Percentiles rank a stretch among this genome's conserved stretches.
Conservation (phyloP, 2,888 invertebrate genomes). For the Gymnocheta viridis region DNA sequence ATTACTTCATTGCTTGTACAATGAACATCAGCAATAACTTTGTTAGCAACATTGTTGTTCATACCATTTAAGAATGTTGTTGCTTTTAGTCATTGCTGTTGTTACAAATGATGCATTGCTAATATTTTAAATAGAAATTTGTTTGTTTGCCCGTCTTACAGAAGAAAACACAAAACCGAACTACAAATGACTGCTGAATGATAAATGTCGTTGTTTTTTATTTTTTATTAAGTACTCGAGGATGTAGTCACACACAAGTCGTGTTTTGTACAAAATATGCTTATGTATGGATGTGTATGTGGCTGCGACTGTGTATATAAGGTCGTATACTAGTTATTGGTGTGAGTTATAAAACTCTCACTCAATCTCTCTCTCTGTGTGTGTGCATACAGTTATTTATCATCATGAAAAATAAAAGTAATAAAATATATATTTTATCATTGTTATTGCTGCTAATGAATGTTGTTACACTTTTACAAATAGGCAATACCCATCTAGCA, state of each 20-base stretch:
- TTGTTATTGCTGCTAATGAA: slow-evolving; percentile 67
- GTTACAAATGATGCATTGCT: slow-evolving; percentile 64
- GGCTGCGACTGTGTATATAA: background rate
- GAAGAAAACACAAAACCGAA: background rate
- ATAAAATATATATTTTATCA: slow-evolving; percentile 66
- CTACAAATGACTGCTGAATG: slow-evolving; percentile 70
- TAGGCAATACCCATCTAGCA: too few relatives aligned
- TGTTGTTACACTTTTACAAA: slow-evolving; percentile 25
- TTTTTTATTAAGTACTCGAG: slow-evolving; percentile 14
- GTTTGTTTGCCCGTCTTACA: background rate
- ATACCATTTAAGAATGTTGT: slow-evolving; percentile 32
- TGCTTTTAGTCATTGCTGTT: slow-evolving; percentile 51
- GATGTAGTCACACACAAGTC: slow-evolving; percentile 36
- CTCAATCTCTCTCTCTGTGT: slow-evolving; percentile 22
- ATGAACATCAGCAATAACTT: slow-evolving; percentile 62
- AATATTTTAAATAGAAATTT: slow-evolving; percentile 56
- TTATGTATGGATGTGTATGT: background rate
- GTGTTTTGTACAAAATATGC: slow-evolving; percentile 17
- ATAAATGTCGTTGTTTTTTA: slow-evolving; percentile 10
- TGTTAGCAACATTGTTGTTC: slow-evolving; percentile 66
- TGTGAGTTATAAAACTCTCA: slow-evolving; percentile 5
- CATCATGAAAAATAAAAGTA: slow-evolving; percentile 56
- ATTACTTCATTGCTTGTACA: slow-evolving; percentile 21
- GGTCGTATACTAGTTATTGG: background rate
- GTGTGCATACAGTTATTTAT: slow-evolving; percentile 29